Evolutionary conservation across 30 jellyfish, hydroid and myxozoan species (phyloP), one percentile per base, ranked within the genome.

Genomic region (Chironex yamaguchii): DNA sequence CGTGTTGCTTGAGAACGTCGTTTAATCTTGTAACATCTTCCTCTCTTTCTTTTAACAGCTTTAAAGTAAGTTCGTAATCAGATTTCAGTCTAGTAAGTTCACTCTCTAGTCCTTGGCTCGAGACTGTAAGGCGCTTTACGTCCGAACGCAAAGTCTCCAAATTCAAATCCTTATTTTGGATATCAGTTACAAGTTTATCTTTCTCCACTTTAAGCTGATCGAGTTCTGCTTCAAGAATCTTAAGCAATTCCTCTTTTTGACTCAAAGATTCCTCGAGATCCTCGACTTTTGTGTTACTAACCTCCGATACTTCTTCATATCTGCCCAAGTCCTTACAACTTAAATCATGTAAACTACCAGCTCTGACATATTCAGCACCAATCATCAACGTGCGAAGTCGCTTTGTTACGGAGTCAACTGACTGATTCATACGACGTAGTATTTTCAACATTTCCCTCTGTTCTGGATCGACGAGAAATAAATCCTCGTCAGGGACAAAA

Each of bases 161-260:
- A 63, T 85, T 89, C 32, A 85, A 72, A 62, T 85, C 77, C 79
- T 85, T 85, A 29, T 85, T 89, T 36, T 85, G 95, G 42, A 85
- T 22, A 25, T 85, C 95, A 2, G 95, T 69, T 20, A 85, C 21
- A 53, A 85, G 20, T 53, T 85, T 89, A 63, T 63, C 85, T 49
- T 58, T 72, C 49, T 85, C 95, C 89, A 71, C 65, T 20, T 36
- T 72, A 36, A 85, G 65, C 34, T 69, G 75, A 23, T 62, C 76
- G 9, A 85, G 24, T 14, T 85, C 89, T 0, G 52, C 77, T 36
- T 35, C 29, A 23, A 85, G 79, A n/a, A 34, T 48, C 4, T 63
- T 71, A 12, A 85, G 28, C 58, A 69, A 79, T 2, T 12, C 34
- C 9, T 73, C 89, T 63, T 87, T 62, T 34, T 85, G 73, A 36